Evolutionary conservation across 2,888 invertebrate species (phyloP).

Genomic region (Plagiodera versicolora): DNA sequence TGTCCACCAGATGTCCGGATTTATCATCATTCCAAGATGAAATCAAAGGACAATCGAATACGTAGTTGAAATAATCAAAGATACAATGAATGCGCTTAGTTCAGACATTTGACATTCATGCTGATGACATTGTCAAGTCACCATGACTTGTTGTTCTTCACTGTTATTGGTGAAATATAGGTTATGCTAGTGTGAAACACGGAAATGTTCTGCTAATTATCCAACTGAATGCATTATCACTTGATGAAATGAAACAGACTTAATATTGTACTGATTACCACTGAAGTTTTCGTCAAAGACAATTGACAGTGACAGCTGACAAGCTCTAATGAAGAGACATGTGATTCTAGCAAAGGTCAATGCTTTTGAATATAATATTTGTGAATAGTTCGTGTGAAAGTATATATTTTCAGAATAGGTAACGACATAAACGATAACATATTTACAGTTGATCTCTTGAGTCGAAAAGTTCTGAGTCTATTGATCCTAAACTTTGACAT

Average conservation of each 20-base stretch:
- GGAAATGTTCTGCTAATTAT: constrained; percentile 25
- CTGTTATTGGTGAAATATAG: constrained; percentile 7
- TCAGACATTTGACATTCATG: too few relatives aligned
- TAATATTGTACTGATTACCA: not conserved
- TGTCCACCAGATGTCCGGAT: too few relatives aligned
- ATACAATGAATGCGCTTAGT: too few relatives aligned
- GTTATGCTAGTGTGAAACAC: constrained; percentile 20
- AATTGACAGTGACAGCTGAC: not conserved
- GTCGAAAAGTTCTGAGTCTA: too few relatives aligned
- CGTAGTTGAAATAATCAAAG: too few relatives aligned
- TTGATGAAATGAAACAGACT: not conserved
- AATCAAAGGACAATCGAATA: too few relatives aligned
- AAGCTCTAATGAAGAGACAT: not conserved
- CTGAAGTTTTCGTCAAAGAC: not conserved
- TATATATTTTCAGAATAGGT: too few relatives aligned
- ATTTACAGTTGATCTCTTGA: too few relatives aligned
- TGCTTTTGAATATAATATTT: not conserved
- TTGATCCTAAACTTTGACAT: too few relatives aligned
- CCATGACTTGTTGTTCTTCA: not conserved
- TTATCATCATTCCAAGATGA: too few relatives aligned
- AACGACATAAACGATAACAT: too few relatives aligned
- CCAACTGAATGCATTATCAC: constrained; percentile 1
- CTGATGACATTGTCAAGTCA: not conserved
- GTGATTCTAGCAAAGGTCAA: not conserved
- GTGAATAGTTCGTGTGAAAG: not conserved